Conservation (phyloP, 2,888 invertebrate genomes). For the Pyrrhosoma nymphula region DNA sequence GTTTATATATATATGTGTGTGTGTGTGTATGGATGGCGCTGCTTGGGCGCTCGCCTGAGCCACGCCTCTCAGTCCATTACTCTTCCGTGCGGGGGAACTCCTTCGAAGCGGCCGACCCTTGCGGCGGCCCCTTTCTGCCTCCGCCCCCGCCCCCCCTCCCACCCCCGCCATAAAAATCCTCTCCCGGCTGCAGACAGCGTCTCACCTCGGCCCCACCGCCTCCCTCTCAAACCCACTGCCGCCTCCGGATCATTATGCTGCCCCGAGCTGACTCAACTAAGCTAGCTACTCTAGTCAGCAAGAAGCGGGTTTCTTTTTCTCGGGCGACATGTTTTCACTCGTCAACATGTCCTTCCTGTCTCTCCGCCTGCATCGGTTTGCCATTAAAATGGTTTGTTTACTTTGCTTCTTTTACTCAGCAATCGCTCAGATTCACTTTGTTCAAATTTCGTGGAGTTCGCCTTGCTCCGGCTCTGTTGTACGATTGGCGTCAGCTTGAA, state of each 20-base stretch:
- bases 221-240: neutral
- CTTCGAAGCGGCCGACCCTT: neutral
- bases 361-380: neutral
- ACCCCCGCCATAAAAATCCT: neutral
- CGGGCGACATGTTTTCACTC: neutral
- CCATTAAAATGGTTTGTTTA: neutral
- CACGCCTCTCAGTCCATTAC: too few relatives aligned
- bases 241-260: neutral
- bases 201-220: neutral
- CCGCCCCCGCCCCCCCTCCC: neutral
- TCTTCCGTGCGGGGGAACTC: conserved; percentile 11
- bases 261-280: neutral
- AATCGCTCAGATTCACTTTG: too few relatives aligned
- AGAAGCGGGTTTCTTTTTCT: neutral
- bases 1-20: conserved; percentile 12
- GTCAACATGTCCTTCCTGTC: neutral
- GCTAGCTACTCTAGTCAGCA: neutral
- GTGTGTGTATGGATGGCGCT: too few relatives aligned
- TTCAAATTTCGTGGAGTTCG: too few relatives aligned
- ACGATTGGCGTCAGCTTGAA: too few relatives aligned
- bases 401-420: too few relatives aligned
- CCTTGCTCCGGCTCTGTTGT: too few relatives aligned
- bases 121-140: neutral
- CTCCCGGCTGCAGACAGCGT: neutral
- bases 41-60: too few relatives aligned